Percentiles rank a stretch among this genome's conserved stretches.
These are phyloP conservation scores for Leptocoma aspasia DNA, from an alignment of 2,113 vertebrate species.

Conservation along the genomic window DNA sequence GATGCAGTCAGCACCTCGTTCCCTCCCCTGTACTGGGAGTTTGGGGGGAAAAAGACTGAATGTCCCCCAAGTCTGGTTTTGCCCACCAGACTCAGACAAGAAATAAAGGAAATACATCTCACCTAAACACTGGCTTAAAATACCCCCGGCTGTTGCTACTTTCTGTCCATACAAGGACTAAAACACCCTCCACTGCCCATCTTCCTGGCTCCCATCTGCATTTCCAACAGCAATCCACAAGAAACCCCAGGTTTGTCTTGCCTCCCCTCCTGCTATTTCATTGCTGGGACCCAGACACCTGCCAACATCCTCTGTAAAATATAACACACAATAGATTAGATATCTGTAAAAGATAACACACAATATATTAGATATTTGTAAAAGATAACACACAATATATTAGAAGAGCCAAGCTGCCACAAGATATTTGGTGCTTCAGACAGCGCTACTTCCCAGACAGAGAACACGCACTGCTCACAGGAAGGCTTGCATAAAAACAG, in stretches of 20 bases:
- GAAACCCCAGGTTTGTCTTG: neutral
- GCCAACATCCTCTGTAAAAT: neutral
- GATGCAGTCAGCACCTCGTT: neutral
- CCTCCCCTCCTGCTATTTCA: neutral
- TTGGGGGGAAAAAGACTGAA: neutral
- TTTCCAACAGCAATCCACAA: neutral
- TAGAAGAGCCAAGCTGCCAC: neutral
- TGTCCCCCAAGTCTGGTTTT: neutral
- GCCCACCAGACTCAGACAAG: neutral
- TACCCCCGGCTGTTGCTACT: neutral
- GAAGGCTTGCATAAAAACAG: neutral
- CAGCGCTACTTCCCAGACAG: neutral
- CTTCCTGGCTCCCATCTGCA: neutral
- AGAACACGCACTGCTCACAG: neutral
- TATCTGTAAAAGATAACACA: neutral
- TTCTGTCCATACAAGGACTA: neutral
- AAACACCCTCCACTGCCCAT: neutral
- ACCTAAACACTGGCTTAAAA: neutral
- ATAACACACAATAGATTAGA: too few relatives aligned
- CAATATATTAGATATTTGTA: neutral
- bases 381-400: neutral
- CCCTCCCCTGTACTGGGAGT: neutral
- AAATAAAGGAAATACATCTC: neutral
- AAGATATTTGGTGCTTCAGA: neutral
- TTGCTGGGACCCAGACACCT: neutral